Percentiles rank a stretch among this genome's conserved stretches.
These are phyloP conservation scores for Cynaeus angustus DNA, from an alignment of 2,888 invertebrate species.

Conservation along the genomic window DNA sequence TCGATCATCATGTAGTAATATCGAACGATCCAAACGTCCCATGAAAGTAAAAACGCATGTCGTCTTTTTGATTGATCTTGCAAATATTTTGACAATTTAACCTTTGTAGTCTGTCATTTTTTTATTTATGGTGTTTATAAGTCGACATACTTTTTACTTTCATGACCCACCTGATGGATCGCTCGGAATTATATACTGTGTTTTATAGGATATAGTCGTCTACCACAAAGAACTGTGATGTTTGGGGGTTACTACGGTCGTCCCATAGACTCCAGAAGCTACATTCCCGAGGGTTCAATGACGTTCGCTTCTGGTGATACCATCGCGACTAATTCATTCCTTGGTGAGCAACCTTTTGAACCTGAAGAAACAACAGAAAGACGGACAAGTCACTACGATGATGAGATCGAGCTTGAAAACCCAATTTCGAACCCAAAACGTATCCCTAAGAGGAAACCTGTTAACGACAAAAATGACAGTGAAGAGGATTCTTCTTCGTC, in stretches of 20 bases:
- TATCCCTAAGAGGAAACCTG: conserved; percentile 51
- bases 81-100: too few relatives aligned
- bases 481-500: conserved; percentile 73
- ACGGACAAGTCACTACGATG: conserved; percentile 50
- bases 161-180: too few relatives aligned
- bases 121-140: too few relatives aligned
- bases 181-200: too few relatives aligned
- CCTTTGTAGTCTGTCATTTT: too few relatives aligned
- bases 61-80: too few relatives aligned
- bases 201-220: conserved; percentile 46
- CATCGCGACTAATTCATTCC: conserved; percentile 68
- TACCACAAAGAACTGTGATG: conserved; percentile 66
- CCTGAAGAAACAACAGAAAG: conserved; percentile 53
- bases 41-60: too few relatives aligned
- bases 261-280: conserved; percentile 53
- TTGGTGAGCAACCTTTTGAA: conserved; percentile 56
- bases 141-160: too few relatives aligned
- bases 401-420: conserved; percentile 53
- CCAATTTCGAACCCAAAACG: conserved; percentile 24
- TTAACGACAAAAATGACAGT: conserved; percentile 62
- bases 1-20: not conserved
- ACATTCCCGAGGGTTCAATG: conserved; percentile 65
- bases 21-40: too few relatives aligned
- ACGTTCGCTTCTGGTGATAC: conserved; percentile 68
- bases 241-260: conserved; percentile 67